A percentile compares a stretch with the other conserved stretches of the same genome.
Evolutionary conservation across 2,797 vertebrate genomes (phyloP).

Genomic region (Lithobates sylvaticus): DNA sequence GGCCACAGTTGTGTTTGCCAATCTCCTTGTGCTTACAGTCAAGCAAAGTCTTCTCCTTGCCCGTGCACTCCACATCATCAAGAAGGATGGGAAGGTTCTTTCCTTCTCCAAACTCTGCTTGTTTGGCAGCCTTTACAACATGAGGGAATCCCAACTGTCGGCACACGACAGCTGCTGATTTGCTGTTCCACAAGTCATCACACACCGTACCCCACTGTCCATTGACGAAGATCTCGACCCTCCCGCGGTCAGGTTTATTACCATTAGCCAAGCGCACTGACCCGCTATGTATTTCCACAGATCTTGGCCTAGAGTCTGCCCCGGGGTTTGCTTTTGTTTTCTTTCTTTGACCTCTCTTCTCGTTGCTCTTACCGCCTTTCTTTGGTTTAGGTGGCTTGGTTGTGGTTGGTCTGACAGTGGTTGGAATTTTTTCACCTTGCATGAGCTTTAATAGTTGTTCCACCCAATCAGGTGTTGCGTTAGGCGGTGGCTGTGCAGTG

Average conservation of each 20-base stretch:
- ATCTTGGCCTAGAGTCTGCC: neutral
- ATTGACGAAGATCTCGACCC: slow-evolving; percentile 84
- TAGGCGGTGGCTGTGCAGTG: accelerated
- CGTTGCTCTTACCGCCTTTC: slow-evolving; percentile 65
- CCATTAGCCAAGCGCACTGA: slow-evolving; percentile 80
- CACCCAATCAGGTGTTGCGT: slow-evolving; percentile 69
- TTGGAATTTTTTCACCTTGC: neutral
- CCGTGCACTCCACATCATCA: slow-evolving; percentile 88
- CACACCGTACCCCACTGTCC: slow-evolving; percentile 92
- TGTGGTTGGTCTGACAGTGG: slow-evolving; percentile 47
- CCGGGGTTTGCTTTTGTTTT: slow-evolving; percentile 72
- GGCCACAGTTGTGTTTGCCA: slow-evolving; percentile 86
- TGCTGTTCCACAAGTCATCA: slow-evolving; percentile 85
- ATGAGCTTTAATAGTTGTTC: slow-evolving; percentile 70
- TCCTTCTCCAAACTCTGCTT: slow-evolving; percentile 89
- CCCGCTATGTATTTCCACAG: slow-evolving; percentile 66
- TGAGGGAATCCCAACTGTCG: slow-evolving; percentile 86
- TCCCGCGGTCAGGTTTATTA: slow-evolving; percentile 73
- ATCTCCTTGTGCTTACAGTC: slow-evolving; percentile 82
- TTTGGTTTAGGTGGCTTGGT: slow-evolving; percentile 63
- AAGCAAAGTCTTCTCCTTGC: slow-evolving; percentile 83
- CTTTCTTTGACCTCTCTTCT: slow-evolving; percentile 64
- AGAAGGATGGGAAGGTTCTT: slow-evolving; percentile 82
- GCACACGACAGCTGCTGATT: slow-evolving; percentile 85
- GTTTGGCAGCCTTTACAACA: slow-evolving; percentile 81